phyloP scores from a whole-genome alignment of 2,888 invertebrate species.

The Strigamia maritima region DNA sequence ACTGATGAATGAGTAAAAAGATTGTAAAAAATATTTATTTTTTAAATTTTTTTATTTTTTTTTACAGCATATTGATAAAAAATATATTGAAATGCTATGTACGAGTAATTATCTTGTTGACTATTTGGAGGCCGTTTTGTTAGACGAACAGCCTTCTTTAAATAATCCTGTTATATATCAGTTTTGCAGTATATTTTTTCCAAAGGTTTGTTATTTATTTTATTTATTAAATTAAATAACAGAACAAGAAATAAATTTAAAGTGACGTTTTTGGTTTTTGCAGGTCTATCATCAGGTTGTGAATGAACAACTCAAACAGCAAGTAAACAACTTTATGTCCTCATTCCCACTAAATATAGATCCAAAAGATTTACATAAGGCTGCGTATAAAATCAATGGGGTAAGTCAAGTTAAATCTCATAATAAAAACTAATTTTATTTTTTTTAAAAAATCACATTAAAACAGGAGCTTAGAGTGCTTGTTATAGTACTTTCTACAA shows the following conservation, averaged over 20 bases:
- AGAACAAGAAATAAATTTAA: neutral
- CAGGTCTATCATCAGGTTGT: constrained; percentile 41
- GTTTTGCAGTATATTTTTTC: constrained; percentile 83
- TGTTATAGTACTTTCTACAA: constrained; percentile 11
- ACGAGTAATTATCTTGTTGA: constrained; percentile 80
- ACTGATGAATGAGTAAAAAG: constrained; percentile 40
- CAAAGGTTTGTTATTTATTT: constrained; percentile 60
- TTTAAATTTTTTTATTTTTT: constrained; percentile 40
- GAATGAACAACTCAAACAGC: constrained; percentile 44
- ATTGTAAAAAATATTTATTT: constrained; percentile 25
- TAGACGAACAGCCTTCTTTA: constrained; percentile 81
- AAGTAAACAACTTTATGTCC: constrained; percentile 42
- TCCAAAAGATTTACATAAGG: constrained; percentile 41
- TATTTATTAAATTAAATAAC: neutral
- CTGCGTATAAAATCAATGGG: constrained; percentile 43
- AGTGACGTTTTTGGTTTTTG: neutral
- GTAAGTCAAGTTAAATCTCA: constrained; percentile 37
- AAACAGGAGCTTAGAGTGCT: constrained; percentile 25
- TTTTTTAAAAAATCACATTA: too few species aligned
- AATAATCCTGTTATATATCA: constrained; percentile 80
- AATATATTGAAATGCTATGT: constrained; percentile 75
- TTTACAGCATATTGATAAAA: constrained; percentile 68
- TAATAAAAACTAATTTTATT: neutral
- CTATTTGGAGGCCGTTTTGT: constrained; percentile 82
- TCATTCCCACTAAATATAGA: constrained; percentile 42